phyloP scores from a whole-genome alignment of 2,113 vertebrate genomes.

The Campylomormyrus tamandua region DNA sequence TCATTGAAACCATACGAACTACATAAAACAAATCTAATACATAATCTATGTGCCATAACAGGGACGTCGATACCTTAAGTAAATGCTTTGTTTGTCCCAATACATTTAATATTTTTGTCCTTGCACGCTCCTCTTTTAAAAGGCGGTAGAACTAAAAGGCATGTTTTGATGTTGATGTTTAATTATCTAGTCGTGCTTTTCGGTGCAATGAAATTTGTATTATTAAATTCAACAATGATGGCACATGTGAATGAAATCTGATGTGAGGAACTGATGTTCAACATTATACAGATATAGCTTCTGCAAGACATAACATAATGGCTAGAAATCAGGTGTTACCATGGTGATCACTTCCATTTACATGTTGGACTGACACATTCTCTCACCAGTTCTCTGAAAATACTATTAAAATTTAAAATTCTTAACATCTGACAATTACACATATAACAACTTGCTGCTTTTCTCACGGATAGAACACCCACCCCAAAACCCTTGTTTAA shows the following conservation, averaged over 20 bases:
- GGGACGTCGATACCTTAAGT: background rate
- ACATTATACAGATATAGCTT: background rate
- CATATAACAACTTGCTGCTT: background rate
- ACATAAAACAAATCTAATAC: background rate
- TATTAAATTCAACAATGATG: background rate
- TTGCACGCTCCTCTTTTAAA: background rate
- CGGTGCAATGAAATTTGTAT: background rate
- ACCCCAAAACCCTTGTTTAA: background rate
- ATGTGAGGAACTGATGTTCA: background rate
- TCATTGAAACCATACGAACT: background rate
- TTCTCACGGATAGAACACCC: background rate
- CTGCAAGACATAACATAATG: background rate
- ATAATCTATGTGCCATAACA: background rate
- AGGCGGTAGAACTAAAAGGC: background rate
- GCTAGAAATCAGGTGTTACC: conserved; percentile 11
- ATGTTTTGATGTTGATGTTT: background rate
- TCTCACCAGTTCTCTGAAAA: background rate
- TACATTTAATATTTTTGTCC: background rate
- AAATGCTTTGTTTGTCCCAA: background rate
- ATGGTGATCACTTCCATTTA: conserved; percentile 16
- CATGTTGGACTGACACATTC: background rate
- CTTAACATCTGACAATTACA: background rate
- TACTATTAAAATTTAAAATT: background rate
- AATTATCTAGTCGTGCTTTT: background rate
- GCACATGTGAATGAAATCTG: background rate